These are phyloP conservation scores for Forpus xanthops DNA, from an alignment of 2,797 vertebrate genomes.

Conservation along the genomic window DNA sequence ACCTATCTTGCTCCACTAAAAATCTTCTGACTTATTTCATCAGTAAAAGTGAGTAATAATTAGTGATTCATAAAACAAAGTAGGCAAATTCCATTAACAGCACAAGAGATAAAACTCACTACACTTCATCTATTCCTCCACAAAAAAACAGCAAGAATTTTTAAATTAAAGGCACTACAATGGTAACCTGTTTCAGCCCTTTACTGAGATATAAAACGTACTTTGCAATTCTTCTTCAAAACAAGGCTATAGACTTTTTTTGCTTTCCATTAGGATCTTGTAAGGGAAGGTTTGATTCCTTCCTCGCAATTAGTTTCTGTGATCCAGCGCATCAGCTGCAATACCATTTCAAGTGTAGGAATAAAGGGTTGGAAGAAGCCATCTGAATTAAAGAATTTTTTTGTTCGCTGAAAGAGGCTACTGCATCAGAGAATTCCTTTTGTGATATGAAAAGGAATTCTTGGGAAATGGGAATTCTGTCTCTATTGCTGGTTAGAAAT, in stretches of 20 bases:
- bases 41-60: background rate
- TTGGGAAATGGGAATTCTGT: background rate
- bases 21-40: background rate
- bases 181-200: background rate
- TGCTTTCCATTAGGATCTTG: background rate
- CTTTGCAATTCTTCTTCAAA: background rate
- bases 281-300: background rate
- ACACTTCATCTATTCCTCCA: background rate
- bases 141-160: background rate
- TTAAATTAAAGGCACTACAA: background rate
- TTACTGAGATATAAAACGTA: background rate
- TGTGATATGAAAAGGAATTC: background rate
- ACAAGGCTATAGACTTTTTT: background rate
- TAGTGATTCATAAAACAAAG: background rate
- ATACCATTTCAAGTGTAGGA: background rate
- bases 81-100: background rate
- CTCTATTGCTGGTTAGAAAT: background rate
- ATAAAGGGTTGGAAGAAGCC: background rate
- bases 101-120: background rate
- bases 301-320: background rate
- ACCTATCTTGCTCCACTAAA: background rate
- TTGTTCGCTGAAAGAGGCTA: background rate
- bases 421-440: background rate
- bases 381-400: background rate
- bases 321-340: background rate